phyloP scores from a whole-genome alignment of 2,888 invertebrate genomes.

The Drosophila cognata region DNA sequence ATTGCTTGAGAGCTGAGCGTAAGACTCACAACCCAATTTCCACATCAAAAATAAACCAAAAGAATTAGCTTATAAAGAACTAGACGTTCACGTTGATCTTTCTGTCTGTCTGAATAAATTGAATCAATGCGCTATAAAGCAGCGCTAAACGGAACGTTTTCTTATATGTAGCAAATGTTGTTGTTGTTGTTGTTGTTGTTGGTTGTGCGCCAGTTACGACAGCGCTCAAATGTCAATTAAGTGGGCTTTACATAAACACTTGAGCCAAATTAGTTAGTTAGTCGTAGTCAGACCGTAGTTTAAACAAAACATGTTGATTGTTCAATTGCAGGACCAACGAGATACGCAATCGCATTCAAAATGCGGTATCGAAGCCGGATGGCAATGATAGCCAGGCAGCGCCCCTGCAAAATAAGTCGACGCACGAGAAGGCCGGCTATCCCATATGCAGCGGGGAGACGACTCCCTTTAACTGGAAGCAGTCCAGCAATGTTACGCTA shows the following conservation, averaged over 20 bases:
- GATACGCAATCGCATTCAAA: slow-evolving; percentile 77
- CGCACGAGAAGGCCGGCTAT: slow-evolving; percentile 84
- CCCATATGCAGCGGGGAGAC: slow-evolving; percentile 83
- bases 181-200: slow-evolving; percentile 23
- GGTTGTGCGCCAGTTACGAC: slow-evolving; percentile 56
- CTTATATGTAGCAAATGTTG: slow-evolving; percentile 28
- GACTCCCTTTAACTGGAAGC: slow-evolving; percentile 80
- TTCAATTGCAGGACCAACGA: slow-evolving; percentile 77
- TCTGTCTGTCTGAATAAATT: slow-evolving; percentile 58
- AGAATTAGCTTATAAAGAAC: slow-evolving; percentile 60
- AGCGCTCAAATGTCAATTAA: slow-evolving; percentile 77
- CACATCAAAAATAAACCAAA: slow-evolving; percentile 47
- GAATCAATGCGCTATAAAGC: slow-evolving; percentile 71
- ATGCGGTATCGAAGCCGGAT: slow-evolving; percentile 71
- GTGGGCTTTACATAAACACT: slow-evolving; percentile 78
- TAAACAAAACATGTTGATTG: slow-evolving; percentile 31
- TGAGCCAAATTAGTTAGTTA: slow-evolving; percentile 63
- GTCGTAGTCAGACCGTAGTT: slow-evolving; percentile 4
- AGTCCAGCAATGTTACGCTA: slow-evolving; percentile 82
- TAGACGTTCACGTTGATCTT: slow-evolving; percentile 48
- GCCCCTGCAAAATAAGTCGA: slow-evolving; percentile 64
- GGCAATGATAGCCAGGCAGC: slow-evolving; percentile 47
- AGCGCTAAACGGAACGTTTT: slow-evolving; percentile 60
- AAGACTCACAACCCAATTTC: slow-evolving; percentile 61
- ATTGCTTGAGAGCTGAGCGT: slow-evolving; percentile 34